These are phyloP conservation scores for Drosophila miranda DNA, from an alignment of 1,140 invertebrate species.

Conservation along the genomic window DNA sequence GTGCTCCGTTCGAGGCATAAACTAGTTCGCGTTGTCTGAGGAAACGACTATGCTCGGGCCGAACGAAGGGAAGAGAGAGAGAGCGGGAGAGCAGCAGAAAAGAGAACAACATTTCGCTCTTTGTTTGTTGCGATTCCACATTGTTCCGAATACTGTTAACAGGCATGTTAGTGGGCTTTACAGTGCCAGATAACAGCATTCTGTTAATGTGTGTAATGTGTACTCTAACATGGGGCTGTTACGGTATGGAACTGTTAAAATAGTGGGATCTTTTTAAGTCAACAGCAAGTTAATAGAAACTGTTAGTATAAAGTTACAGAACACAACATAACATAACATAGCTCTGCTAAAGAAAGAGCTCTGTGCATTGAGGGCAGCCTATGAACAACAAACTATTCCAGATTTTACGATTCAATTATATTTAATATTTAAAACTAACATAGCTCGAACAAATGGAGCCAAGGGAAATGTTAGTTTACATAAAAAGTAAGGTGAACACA, in stretches of 20 bases:
- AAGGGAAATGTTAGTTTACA: too few relatives aligned
- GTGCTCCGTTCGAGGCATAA: slow-evolving; percentile 41
- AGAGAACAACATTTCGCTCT: slow-evolving; percentile 7
- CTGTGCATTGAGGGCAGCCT: too few relatives aligned
- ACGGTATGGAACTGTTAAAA: slow-evolving; percentile 17
- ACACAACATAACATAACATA: too few relatives aligned
- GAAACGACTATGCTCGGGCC: slow-evolving; percentile 28
- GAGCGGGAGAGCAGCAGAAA: neutral
- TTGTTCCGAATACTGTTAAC: neutral
- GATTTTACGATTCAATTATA: too few relatives aligned
- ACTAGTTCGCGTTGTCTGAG: slow-evolving; percentile 69
- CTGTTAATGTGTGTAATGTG: too few relatives aligned
- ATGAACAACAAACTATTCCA: too few relatives aligned
- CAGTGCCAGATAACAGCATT: neutral
- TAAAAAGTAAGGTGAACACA: too few relatives aligned
- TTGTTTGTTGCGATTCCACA: slow-evolving; percentile 58
- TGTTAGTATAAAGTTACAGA: too few relatives aligned
- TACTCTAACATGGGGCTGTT: neutral
- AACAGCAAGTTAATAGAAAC: neutral
- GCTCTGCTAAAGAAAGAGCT: too few relatives aligned
- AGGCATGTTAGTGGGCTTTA: neutral
- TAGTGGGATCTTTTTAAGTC: neutral
- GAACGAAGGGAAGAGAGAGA: slow-evolving; percentile 3
- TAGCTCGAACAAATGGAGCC: too few relatives aligned
- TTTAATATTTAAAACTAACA: too few relatives aligned